Evolutionary conservation across 2,797 vertebrate species (phyloP).

Genomic region (Crenuchus spilurus): DNA sequence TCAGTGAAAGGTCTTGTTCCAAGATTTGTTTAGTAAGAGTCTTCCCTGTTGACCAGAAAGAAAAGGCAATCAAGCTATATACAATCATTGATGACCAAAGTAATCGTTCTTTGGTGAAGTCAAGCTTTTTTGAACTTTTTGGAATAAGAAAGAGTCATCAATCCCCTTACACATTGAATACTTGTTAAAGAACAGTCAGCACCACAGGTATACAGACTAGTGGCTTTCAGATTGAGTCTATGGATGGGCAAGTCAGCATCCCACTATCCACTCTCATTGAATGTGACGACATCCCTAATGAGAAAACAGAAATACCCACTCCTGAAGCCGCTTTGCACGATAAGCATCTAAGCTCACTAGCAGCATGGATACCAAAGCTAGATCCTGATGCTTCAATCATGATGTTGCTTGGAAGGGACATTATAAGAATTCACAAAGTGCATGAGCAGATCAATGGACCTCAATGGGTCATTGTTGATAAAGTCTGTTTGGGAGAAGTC

Average conservation of each 20-base stretch:
- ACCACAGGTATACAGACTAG: neutral
- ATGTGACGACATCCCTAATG: neutral
- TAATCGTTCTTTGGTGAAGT: neutral
- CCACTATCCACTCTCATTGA: conserved; percentile 3
- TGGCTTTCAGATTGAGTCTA: neutral
- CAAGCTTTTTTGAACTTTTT: neutral
- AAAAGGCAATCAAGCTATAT: neutral
- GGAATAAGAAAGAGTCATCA: neutral
- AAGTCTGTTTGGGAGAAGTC: neutral
- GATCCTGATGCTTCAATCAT: neutral
- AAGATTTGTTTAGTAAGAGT: conserved; percentile 8
- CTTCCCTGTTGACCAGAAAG: neutral
- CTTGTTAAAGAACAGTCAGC: neutral
- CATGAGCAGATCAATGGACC: neutral
- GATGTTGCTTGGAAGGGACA: conserved; percentile 1
- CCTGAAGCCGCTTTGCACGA: neutral
- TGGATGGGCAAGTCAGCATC: neutral
- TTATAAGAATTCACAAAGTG: conserved; percentile 11
- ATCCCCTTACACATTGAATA: neutral
- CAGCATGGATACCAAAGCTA: neutral
- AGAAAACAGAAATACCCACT: neutral
- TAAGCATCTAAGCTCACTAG: neutral
- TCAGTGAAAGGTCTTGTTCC: neutral
- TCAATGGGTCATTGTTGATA: neutral
- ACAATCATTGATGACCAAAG: neutral